phyloP scores from a whole-genome alignment of 2,113 vertebrate genomes.

The Chloropsis cyanopogon region DNA sequence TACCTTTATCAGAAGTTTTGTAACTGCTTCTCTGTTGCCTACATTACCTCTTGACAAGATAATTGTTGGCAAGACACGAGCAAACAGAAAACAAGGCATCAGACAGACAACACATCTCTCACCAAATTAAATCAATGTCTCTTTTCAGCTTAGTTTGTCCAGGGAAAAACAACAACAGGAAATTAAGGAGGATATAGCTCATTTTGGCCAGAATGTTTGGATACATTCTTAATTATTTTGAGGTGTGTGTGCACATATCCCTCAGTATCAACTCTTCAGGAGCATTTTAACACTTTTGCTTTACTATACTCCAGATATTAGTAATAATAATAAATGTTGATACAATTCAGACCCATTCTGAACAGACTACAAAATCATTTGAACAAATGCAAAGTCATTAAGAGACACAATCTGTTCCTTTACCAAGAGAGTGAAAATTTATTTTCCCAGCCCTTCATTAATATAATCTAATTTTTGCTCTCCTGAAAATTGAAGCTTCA shows the following conservation, averaged over 20 bases:
- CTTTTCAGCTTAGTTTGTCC: slow-evolving; percentile 40
- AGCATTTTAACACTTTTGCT: neutral
- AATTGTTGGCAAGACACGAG: slow-evolving; percentile 57
- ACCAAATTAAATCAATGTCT: slow-evolving; percentile 61
- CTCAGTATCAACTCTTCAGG: neutral
- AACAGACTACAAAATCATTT: neutral
- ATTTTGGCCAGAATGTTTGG: neutral
- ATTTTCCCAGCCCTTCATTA: neutral
- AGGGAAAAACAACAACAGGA: slow-evolving; percentile 12
- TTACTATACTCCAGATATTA: neutral
- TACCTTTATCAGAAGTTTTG: slow-evolving; percentile 25
- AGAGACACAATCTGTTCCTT: neutral
- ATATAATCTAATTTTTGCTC: neutral
- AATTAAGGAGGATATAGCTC: neutral
- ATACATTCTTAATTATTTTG: neutral
- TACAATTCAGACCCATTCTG: neutral
- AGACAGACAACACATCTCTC: slow-evolving; percentile 28
- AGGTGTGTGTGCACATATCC: too few relatives aligned
- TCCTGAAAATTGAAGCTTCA: neutral
- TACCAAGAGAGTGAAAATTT: neutral
- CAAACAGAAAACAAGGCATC: slow-evolving; percentile 55
- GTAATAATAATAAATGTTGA: neutral
- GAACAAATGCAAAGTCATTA: slow-evolving; percentile 7
- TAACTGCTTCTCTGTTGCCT: slow-evolving; percentile 13
- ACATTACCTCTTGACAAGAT: slow-evolving; percentile 62